Evolutionary conservation across 2,797 vertebrate genomes (phyloP), one percentile per base, ranked within the genome.

Genomic region (Sylvia borin): DNA sequence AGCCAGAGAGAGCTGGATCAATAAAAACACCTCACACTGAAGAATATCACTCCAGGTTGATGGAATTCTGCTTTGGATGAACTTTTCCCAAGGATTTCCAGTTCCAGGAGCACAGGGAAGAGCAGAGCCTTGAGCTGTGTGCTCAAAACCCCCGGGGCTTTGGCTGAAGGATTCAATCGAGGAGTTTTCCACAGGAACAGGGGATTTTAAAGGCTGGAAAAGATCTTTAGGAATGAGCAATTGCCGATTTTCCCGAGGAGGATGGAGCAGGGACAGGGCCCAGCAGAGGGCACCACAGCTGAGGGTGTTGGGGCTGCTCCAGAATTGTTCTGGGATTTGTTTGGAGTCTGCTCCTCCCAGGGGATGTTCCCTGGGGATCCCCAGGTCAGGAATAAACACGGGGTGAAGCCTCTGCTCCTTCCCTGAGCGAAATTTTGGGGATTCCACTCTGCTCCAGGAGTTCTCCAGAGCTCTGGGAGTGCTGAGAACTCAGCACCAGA

Each of bases 261-360:
- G 54, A 77, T 29, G 91, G 54, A 83, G 72, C 62, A 55, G 77
- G 76, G 48, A 0, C 24, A 6, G 51, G 18, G 51, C 71, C 95
- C 96, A 94, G 93, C 85, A 97, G 96, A 95, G 95, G 96, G 95
- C 96, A 95, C 94, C 92, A 54, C 21, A 74, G 58, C 5, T 42
- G 91, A 18, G 34, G 51, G 48, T 22, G 87, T 73, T 1, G 5
- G 24, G 7, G 40, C 45, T 45, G 66, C 67, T 79, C 50, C 57
- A 7, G 45, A 21, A 47, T 47, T 47, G 45, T 19, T 43, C 18
- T 2, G 13, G 14, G 36, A 10, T 0, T 16, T 13, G 14, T 6
- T 5, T 9, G 70, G 14, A 27, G 67, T 26, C 5, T 21, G 43
- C 50, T n/a, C 50, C 62, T 32, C 58, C 22, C 47, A 32, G 58